Percentiles rank a stretch among this genome's conserved stretches.
Evolutionary conservation across 1,140 invertebrate genomes (phyloP).

Genomic region (Schlechtendalia chinensis): DNA sequence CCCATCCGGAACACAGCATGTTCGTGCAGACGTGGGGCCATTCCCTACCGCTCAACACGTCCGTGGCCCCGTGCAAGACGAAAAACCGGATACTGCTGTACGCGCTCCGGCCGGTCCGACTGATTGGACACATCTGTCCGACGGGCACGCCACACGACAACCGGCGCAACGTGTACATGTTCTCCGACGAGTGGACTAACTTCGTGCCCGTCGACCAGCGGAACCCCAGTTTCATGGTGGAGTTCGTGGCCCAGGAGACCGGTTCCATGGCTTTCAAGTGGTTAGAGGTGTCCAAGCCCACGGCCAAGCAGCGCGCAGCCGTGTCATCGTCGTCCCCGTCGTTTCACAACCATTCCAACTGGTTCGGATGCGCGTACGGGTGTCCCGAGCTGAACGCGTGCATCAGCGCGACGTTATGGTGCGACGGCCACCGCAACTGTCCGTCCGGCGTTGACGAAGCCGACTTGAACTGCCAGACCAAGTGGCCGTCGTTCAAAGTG

Average conservation of each 20-base stretch:
- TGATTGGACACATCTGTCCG: slow-evolving; percentile 74
- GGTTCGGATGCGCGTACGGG: slow-evolving; percentile 68
- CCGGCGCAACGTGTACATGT: slow-evolving; percentile 69
- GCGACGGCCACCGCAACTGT: slow-evolving; percentile 79
- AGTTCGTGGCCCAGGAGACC: slow-evolving; percentile 69
- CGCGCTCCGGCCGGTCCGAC: slow-evolving; percentile 55
- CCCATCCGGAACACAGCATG: slow-evolving; percentile 70
- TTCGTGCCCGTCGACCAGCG: slow-evolving; percentile 40
- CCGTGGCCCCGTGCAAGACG: slow-evolving; percentile 61
- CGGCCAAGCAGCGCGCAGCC: slow-evolving; percentile 56
- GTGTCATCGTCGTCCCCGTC: slow-evolving; percentile 59
- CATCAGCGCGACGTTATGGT: slow-evolving; percentile 80
- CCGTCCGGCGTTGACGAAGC: slow-evolving; percentile 82
- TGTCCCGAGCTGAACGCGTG: slow-evolving; percentile 88
- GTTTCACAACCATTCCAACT: slow-evolving; percentile 56
- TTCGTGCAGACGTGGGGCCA: slow-evolving; percentile 68
- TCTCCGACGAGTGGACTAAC: slow-evolving; percentile 69
- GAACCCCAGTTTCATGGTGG: slow-evolving; percentile 64
- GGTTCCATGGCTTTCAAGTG: slow-evolving; percentile 72
- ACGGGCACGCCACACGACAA: slow-evolving; percentile 63
- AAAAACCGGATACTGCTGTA: slow-evolving; percentile 73
- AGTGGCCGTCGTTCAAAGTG: slow-evolving; percentile 36
- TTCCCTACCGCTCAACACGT: slow-evolving; percentile 54
- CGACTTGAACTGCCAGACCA: slow-evolving; percentile 62
- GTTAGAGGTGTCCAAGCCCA: slow-evolving; percentile 72